A percentile compares a stretch with the other conserved stretches of the same genome.
These are phyloP conservation scores for Tenebrosternarchus preto DNA, from an alignment of 2,113 vertebrate species.

Conservation along the genomic window DNA sequence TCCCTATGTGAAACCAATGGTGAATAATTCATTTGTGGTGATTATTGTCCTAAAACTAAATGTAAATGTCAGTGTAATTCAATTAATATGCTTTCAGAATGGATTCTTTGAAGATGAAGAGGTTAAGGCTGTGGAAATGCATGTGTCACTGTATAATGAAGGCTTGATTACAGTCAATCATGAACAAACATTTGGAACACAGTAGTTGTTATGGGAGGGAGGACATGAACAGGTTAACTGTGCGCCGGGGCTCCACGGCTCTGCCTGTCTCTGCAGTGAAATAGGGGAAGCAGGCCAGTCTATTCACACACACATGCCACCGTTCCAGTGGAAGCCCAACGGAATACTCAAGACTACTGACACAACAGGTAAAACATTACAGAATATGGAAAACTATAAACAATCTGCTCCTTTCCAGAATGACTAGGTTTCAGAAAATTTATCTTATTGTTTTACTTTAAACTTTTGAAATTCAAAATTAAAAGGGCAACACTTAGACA, in stretches of 20 bases:
- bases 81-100: no score
- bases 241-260: constrained; percentile 50
- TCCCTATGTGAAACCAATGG: neutral
- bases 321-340: constrained; percentile 59
- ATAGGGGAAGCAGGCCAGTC: constrained; percentile 57
- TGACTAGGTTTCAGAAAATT: no score
- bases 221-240: constrained; percentile 73
- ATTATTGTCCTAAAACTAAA: neutral
- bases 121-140: neutral
- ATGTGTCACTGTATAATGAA: neutral
- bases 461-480: neutral
- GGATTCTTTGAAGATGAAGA: neutral
- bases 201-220: neutral
- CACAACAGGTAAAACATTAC: constrained; percentile 48
- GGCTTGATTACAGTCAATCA: neutral
- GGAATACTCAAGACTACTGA: constrained; percentile 53
- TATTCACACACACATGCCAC: constrained; percentile 63
- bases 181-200: constrained; percentile 1
- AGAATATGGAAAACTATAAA: neutral
- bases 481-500: neutral
- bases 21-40: no score
- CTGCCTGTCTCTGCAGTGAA: constrained; percentile 41
- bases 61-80: neutral
- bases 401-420: neutral
- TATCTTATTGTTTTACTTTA: neutral